Percentiles rank a stretch among this genome's conserved stretches.
phyloP scores from a whole-genome alignment of 2,888 invertebrate genomes.

The Hypena proboscidalis region DNA sequence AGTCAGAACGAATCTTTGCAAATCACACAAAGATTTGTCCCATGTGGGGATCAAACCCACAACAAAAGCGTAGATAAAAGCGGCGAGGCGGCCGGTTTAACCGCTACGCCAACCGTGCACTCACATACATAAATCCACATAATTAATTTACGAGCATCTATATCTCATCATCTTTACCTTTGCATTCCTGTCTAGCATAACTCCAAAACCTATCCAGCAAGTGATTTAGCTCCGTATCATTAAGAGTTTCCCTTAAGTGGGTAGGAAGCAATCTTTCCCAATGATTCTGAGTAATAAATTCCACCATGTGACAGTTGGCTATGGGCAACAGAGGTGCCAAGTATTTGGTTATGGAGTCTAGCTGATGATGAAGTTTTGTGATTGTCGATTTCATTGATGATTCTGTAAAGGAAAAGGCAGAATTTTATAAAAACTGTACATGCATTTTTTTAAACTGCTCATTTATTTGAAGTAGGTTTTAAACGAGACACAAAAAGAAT shows the following conservation, averaged over 20 bases:
- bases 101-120: too few species aligned
- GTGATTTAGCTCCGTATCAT: conserved; percentile 63
- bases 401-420: conserved; percentile 15
- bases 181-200: conserved; percentile 25
- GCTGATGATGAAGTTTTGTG: conserved; percentile 55
- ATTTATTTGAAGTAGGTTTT: too few species aligned
- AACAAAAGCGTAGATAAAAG: too few species aligned
- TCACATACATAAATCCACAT: too few species aligned
- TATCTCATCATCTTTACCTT: conserved; percentile 5
- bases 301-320: conserved; percentile 91
- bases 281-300: conserved; percentile 86
- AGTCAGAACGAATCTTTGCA: too few species aligned
- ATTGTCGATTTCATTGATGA: conserved; percentile 53
- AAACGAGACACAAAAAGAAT: too few species aligned
- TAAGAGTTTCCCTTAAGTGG: conserved; percentile 80
- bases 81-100: too few species aligned
- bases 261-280: conserved; percentile 87
- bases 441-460: too few species aligned
- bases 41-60: too few species aligned
- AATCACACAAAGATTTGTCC: too few species aligned
- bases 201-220: conserved; percentile 83
- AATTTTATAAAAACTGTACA: neutral
- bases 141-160: too few species aligned
- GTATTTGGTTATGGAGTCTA: conserved; percentile 83
- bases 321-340: conserved; percentile 86